These are phyloP conservation scores for Salvelinus alpinus DNA, from an alignment of 2,113 vertebrate species.

Conservation along the genomic window DNA sequence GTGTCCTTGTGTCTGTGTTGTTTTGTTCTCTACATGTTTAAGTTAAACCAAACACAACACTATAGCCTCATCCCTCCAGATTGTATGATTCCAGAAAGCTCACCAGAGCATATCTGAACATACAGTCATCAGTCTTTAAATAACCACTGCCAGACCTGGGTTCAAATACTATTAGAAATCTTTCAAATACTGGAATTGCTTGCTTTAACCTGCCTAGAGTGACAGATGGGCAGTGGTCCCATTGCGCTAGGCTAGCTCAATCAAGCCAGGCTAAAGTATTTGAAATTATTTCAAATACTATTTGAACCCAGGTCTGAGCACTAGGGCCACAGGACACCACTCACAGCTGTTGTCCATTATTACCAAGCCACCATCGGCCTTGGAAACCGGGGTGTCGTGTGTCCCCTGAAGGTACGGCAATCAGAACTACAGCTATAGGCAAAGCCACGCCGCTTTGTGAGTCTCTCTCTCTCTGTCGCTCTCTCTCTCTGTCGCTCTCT, in stretches of 20 bases:
- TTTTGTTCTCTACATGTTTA: too few relatives aligned
- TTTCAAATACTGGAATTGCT: too few relatives aligned
- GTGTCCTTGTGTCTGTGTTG: too few relatives aligned
- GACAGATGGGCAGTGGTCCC: too few relatives aligned
- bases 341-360: conserved; percentile 74
- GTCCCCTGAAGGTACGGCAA: conserved; percentile 42
- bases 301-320: too few relatives aligned
- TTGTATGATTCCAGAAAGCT: conserved; percentile 39
- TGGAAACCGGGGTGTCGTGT: conserved; percentile 54
- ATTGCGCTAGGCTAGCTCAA: too few relatives aligned
- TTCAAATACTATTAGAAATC: too few relatives aligned
- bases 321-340: conserved; percentile 42
- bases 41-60: too few relatives aligned
- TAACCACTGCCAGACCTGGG: conserved; percentile 40
- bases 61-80: conserved; percentile 4
- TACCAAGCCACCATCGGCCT: conserved; percentile 47
- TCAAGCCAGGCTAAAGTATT: too few relatives aligned
- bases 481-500: too few relatives aligned
- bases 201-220: too few relatives aligned
- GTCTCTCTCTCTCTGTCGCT: neutral
- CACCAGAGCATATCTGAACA: conserved; percentile 14
- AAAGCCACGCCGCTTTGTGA: conserved; percentile 2
- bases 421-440: conserved; percentile 52
- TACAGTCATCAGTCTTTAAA: conserved; percentile 58
- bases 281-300: too few relatives aligned